A percentile compares a stretch with the other conserved stretches of the same genome.
phyloP scores from a whole-genome alignment of 2,113 vertebrate species.

The Clarias magur region DNA sequence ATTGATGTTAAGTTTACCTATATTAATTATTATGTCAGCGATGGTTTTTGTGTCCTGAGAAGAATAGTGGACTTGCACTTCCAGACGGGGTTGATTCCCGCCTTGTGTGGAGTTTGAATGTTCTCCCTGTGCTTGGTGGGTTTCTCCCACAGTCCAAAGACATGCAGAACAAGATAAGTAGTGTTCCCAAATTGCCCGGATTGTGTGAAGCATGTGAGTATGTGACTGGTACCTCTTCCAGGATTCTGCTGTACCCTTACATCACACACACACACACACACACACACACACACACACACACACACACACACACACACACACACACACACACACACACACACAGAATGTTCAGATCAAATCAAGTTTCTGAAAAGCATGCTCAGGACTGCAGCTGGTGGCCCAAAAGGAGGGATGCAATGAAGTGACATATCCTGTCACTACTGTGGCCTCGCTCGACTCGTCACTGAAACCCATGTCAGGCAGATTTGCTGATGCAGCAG shows the following conservation, averaged over 20 bases:
- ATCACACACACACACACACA: constrained; percentile 1
- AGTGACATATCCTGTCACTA: constrained; percentile 88
- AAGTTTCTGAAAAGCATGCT: constrained; percentile 71
- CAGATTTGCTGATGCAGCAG: constrained; percentile 77
- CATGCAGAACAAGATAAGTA: too few relatives aligned
- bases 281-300: constrained; percentile 19
- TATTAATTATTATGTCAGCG: neutral
- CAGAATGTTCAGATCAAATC: constrained; percentile 60
- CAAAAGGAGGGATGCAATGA: constrained; percentile 79
- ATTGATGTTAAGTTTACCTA: neutral
- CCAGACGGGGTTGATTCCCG: too few relatives aligned
- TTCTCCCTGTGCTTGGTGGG: too few relatives aligned
- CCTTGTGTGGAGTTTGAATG: too few relatives aligned
- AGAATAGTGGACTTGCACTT: too few relatives aligned
- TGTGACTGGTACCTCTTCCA: too few relatives aligned
- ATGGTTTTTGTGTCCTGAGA: too few relatives aligned
- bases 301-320: constrained; percentile 41
- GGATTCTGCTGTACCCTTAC: too few relatives aligned
- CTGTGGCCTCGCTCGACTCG: constrained; percentile 79
- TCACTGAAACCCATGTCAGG: constrained; percentile 78
- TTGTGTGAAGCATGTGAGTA: too few relatives aligned
- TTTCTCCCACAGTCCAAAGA: too few relatives aligned
- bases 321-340: constrained; percentile 21
- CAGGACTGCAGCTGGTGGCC: constrained; percentile 80
- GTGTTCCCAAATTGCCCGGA: too few relatives aligned